These are phyloP conservation scores for Cricetomys ansorgei DNA, from an alignment of 2,113 vertebrate genomes.

Conservation along the genomic window DNA sequence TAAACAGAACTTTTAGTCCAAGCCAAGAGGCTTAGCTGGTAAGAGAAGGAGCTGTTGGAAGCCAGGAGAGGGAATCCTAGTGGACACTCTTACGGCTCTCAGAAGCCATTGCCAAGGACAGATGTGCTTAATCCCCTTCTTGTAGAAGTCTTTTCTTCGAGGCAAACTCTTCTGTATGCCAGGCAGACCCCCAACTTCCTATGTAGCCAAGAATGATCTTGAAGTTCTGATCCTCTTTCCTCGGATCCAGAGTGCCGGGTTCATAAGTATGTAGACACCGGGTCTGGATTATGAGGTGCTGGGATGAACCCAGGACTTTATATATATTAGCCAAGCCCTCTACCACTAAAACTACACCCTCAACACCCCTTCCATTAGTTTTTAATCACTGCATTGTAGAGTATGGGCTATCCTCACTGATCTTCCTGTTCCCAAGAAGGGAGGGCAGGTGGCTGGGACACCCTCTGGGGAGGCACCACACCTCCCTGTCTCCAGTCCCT, in stretches of 20 bases:
- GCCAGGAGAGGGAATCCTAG: not conserved
- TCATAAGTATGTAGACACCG: not conserved
- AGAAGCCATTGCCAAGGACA: not conserved
- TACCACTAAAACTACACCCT: not conserved
- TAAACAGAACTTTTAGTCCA: not conserved
- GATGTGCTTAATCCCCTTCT: fast-evolving
- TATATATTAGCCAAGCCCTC: not conserved
- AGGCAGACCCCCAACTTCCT: not conserved
- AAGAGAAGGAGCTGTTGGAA: not conserved
- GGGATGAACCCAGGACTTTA: not conserved
- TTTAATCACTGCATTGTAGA: not conserved
- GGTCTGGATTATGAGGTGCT: not conserved
- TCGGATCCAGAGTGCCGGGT: not conserved
- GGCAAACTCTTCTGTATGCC: not conserved
- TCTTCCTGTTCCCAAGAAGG: not conserved
- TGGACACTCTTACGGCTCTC: not conserved
- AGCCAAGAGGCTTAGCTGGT: not conserved
- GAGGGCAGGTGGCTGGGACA: not conserved
- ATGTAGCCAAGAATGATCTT: not conserved
- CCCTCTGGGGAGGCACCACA: not conserved
- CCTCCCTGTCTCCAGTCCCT: too few relatives aligned
- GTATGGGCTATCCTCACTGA: fast-evolving
- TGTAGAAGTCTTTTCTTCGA: not conserved
- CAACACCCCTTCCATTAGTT: not conserved
- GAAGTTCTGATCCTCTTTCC: not conserved